These are phyloP conservation scores for Paragorgia papillata DNA, from an alignment of 92 coral and sea anemone genomes.

Conservation along the genomic window DNA sequence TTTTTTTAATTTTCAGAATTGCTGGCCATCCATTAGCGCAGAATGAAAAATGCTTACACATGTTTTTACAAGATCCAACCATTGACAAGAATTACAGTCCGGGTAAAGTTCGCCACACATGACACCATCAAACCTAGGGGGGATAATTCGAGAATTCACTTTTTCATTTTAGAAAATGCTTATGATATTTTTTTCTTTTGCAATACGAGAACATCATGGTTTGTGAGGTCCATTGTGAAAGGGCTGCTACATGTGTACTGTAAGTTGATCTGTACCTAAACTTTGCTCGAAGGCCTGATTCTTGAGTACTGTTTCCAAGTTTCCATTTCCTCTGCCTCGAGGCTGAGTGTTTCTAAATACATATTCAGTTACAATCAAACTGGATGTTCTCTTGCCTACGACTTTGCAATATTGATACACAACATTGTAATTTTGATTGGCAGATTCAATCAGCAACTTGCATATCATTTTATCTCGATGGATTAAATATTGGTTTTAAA, in stretches of 20 bases:
- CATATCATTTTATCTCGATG: too few species aligned
- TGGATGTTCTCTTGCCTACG: too few species aligned
- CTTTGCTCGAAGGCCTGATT: too few species aligned
- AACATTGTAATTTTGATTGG: too few species aligned
- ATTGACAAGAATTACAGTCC: slow-evolving; percentile 97
- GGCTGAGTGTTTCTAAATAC: too few species aligned
- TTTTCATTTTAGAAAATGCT: slow-evolving; percentile 12
- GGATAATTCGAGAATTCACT: slow-evolving; percentile 8
- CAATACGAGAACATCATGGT: neutral
- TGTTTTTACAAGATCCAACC: slow-evolving; percentile 92
- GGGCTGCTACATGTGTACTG: neutral
- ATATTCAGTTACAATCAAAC: too few species aligned
- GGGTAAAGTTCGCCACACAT: slow-evolving; percentile 91
- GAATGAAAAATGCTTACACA: slow-evolving; percentile 93
- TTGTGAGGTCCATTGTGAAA: neutral
- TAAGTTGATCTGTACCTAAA: too few species aligned
- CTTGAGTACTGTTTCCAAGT: too few species aligned
- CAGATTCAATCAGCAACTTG: too few species aligned
- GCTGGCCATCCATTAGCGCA: slow-evolving; percentile 99
- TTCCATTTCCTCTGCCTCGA: too few species aligned
- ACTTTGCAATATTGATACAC: too few species aligned
- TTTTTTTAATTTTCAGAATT: slow-evolving; percentile 67
- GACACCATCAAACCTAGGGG: slow-evolving; percentile 20
- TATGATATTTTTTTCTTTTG: neutral
- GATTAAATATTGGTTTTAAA: too few species aligned